Evolutionary conservation across 2,797 vertebrate genomes (phyloP), one percentile per base, ranked within the genome.

Genomic region (Lutjanus campechanus): DNA sequence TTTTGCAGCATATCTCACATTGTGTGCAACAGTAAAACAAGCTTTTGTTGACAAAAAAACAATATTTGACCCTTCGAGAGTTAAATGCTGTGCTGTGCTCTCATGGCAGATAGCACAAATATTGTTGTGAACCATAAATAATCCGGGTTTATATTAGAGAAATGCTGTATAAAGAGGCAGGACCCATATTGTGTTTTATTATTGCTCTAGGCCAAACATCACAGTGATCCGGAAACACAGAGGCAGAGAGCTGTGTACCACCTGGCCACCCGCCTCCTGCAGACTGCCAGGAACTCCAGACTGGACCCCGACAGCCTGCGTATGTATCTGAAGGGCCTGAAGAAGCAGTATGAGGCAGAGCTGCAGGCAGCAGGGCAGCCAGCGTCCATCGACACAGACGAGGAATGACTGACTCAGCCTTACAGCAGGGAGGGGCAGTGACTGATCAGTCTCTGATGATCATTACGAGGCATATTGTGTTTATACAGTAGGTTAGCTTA

Each of bases 211-310:
- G 94, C 96, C 79, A 96, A 94, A 81, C 96, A 97, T 90, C 95
- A 93, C 1, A 96, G 91, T 82, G 95, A 96, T 76, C 95, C 96
- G n/a, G 96, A 96, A 85, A 95, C 94, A 61, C 83, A 94, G 84
- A 93, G 89, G 74, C 93, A 97, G 84, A 96, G 94, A 91, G 97
- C 96, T 13, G 89, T 94, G 19, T 97, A 98, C 91, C 97, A 92
- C 76, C 94, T 99, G 82, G 97, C 96, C 70, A 97, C 95, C 25
- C 96, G 96, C 69, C 94, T 99, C 79, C 73, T 97, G 85, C 98
- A 99, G 92, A 91, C 96, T 4, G 97, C 97, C 82, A 96, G 97
- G 78, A 98, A 98, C 91, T 99, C 98, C 58, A 96, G 91, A 50
- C 46, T 99, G 93, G 97, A 99, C 88, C 85, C 95, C 0, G 96